Percentiles rank a stretch among this genome's conserved stretches.
Conservation (phyloP, 2,113 vertebrate species). For the Callocephalon fimbriatum region DNA sequence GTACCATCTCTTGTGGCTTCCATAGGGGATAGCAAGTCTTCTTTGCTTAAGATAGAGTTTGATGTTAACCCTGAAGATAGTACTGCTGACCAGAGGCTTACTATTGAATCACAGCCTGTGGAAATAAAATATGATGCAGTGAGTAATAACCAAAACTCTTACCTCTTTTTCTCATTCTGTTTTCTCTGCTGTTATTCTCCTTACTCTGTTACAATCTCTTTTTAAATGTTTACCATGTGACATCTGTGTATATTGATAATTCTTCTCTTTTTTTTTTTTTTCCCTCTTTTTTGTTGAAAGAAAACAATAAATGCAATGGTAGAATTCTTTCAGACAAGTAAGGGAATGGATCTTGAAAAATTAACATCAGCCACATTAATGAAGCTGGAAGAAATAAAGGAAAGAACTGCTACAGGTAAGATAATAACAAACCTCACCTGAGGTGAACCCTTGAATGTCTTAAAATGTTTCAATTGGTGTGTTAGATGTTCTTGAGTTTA, state of each 20-base stretch:
- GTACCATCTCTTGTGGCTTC: constrained; percentile 92
- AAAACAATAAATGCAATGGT: constrained; percentile 89
- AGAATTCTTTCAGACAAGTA: constrained; percentile 90
- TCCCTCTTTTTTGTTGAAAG: constrained; percentile 61
- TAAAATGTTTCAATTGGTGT: not conserved
- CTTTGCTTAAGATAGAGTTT: constrained; percentile 87
- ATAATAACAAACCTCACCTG: not conserved
- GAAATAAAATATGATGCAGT: constrained; percentile 97
- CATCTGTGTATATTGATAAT: not conserved
- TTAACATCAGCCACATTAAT: constrained; percentile 91
- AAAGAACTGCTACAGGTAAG: constrained; percentile 91
- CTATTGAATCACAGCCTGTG: constrained; percentile 90
- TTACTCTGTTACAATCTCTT: not conserved
- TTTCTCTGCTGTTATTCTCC: not conserved
- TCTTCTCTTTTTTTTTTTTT: not conserved
- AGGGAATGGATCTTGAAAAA: constrained; percentile 89
- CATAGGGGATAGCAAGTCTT: constrained; percentile 84
- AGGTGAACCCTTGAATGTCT: not conserved
- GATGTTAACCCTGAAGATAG: constrained; percentile 88
- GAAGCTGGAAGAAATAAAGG: constrained; percentile 96
- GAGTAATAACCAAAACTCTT: constrained; percentile 40
- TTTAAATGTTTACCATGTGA: not conserved
- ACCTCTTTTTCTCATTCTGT: not conserved
- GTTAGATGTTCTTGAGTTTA: not conserved
- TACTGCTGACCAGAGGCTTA: constrained; percentile 86